Conservation (phyloP, 2,797 vertebrate species). For the Acanthis flammea region DNA sequence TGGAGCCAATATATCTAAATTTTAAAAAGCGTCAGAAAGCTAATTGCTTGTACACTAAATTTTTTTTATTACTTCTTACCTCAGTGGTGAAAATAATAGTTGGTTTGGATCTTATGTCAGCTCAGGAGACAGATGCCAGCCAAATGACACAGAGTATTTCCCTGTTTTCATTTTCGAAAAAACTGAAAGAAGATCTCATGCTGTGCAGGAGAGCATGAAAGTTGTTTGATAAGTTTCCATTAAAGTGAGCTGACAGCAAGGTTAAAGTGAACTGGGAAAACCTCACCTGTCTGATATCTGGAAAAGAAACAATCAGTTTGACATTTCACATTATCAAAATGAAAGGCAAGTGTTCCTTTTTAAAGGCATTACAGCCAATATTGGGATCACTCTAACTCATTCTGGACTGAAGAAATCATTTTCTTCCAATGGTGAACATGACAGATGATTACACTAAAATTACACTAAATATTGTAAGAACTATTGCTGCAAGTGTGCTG, state of each 20-base stretch:
- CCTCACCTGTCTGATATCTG: neutral
- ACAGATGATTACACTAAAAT: neutral
- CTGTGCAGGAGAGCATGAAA: neutral
- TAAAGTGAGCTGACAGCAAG: conserved; percentile 33
- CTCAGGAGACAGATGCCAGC: neutral
- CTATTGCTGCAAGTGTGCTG: neutral
- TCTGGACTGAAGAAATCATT: neutral
- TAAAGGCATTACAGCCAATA: neutral
- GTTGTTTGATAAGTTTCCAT: conserved; percentile 38
- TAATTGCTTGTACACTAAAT: neutral
- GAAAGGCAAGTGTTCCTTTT: neutral
- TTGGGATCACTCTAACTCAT: neutral
- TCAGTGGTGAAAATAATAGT: neutral
- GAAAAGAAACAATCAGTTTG: conserved; percentile 17
- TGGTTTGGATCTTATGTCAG: neutral
- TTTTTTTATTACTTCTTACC: conserved; percentile 1
- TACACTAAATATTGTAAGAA: neutral
- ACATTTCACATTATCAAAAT: conserved; percentile 35
- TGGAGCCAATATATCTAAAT: neutral
- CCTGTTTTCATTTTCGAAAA: conserved; percentile 2
- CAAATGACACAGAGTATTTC: neutral
- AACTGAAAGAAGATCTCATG: neutral
- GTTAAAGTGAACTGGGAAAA: conserved; percentile 24
- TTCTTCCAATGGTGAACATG: neutral
- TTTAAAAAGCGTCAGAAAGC: neutral